phyloP scores from a whole-genome alignment of 2,113 vertebrate genomes.

The Serilophus lunatus region DNA sequence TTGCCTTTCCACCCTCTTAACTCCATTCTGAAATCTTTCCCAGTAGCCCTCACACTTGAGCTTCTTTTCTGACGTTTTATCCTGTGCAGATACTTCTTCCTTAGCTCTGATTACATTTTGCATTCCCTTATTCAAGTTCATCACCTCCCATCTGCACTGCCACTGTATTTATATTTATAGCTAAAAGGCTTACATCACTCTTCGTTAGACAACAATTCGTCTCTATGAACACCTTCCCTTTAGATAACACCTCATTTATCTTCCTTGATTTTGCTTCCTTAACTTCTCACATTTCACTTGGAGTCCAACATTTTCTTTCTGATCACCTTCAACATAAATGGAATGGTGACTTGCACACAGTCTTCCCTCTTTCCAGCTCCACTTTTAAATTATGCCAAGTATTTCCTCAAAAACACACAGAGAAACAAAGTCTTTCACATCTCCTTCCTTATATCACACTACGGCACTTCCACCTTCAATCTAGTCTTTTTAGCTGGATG shows the following conservation, averaged over 20 bases:
- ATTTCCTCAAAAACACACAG: neutral
- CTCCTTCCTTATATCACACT: neutral
- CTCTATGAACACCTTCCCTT: neutral
- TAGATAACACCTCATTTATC: conserved; percentile 2
- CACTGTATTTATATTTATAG: conserved; percentile 50
- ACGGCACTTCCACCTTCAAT: neutral
- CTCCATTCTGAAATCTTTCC: neutral
- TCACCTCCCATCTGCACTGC: neutral
- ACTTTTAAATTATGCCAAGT: neutral
- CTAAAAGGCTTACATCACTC: neutral
- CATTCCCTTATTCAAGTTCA: conserved; percentile 35
- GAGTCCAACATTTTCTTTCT: neutral
- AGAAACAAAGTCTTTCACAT: neutral
- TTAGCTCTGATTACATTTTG: neutral
- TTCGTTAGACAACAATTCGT: conserved; percentile 39
- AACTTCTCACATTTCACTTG: neutral
- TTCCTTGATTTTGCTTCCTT: conserved; percentile 4
- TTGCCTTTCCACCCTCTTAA: neutral
- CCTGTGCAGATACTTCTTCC: neutral
- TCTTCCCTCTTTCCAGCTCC: neutral
- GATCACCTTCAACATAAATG: neutral
- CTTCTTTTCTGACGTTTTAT: neutral
- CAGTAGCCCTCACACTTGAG: neutral
- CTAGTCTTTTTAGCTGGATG: neutral
- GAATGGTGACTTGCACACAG: neutral